Evolutionary conservation across 2,888 invertebrate genomes (phyloP).

Genomic region (Aphrophora alni): DNA sequence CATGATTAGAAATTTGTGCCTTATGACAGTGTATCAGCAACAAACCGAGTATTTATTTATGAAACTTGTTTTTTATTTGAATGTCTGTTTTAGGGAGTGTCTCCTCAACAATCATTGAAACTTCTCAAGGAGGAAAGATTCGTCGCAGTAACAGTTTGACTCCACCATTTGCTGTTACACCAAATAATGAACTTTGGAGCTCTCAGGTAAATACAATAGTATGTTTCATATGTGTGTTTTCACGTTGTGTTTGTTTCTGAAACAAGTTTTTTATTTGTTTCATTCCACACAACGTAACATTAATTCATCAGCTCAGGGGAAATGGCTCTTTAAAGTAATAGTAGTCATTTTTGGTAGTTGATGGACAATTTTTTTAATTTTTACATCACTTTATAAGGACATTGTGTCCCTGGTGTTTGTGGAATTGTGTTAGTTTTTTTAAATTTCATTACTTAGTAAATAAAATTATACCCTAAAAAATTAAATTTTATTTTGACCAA

Average conservation of each 20-base stretch:
- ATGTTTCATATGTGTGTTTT: background rate
- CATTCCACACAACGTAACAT: slow-evolving; percentile 14
- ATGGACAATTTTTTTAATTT: background rate
- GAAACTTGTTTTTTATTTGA: background rate
- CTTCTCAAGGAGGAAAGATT: slow-evolving; percentile 39
- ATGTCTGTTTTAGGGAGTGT: background rate
- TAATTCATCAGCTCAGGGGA: slow-evolving; percentile 27
- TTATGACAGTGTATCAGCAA: no score
- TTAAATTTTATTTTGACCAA: no score
- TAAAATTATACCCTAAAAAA: no score
- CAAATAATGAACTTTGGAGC: slow-evolving; percentile 56
- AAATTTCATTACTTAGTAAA: no score
- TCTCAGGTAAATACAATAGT: slow-evolving; percentile 51
- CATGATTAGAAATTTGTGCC: no score
- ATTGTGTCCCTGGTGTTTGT: no score
- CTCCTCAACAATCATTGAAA: background rate
- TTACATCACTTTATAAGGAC: no score
- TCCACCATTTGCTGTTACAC: slow-evolving; percentile 57
- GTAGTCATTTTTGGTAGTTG: slow-evolving; percentile 18
- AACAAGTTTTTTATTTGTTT: background rate
- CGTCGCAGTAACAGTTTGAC: slow-evolving; percentile 58
- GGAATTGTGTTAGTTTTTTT: no score
- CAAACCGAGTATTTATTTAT: no score
- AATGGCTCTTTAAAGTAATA: slow-evolving; percentile 10
- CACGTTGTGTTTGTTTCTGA: background rate